Conservation (phyloP, 1,140 invertebrate genomes). For the Battus philenor region DNA sequence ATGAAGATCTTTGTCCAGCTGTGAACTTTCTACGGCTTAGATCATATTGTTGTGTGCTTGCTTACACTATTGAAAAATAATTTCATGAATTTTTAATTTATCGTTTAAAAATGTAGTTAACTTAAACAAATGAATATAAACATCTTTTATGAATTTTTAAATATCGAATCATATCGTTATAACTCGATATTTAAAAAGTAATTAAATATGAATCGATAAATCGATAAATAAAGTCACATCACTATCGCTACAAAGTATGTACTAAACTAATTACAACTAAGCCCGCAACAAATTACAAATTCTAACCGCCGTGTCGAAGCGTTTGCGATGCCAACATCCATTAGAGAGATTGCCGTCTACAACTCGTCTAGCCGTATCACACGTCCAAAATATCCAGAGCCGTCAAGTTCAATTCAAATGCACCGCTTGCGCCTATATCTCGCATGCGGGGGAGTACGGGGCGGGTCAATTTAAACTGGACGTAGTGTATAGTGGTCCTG, state of each 20-base stretch:
- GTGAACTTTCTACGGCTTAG: no score
- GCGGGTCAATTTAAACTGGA: constrained; percentile 33
- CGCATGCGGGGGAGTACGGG: constrained; percentile 20
- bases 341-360: constrained; percentile 52
- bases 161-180: background rate
- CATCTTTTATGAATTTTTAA: background rate
- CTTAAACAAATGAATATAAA: no score
- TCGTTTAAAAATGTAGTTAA: no score
- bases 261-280: constrained; percentile 14
- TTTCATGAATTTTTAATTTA: no score
- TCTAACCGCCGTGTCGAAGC: constrained; percentile 38
- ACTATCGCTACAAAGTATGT: background rate
- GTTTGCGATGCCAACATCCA: constrained; percentile 39
- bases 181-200: background rate
- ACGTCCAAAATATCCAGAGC: constrained; percentile 38
- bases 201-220: background rate
- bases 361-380: constrained; percentile 56
- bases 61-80: no score
- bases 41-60: no score
- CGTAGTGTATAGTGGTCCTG: constrained; percentile 65
- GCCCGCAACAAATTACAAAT: constrained; percentile 21
- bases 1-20: no score
- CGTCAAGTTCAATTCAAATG: constrained; percentile 32
- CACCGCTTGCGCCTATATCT: constrained; percentile 19
- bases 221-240: constrained; percentile 2